A percentile compares a stretch with the other conserved stretches of the same genome.
These are phyloP conservation scores for Nematostella vectensis DNA, from an alignment of 92 coral and sea anemone genomes.

Conservation along the genomic window DNA sequence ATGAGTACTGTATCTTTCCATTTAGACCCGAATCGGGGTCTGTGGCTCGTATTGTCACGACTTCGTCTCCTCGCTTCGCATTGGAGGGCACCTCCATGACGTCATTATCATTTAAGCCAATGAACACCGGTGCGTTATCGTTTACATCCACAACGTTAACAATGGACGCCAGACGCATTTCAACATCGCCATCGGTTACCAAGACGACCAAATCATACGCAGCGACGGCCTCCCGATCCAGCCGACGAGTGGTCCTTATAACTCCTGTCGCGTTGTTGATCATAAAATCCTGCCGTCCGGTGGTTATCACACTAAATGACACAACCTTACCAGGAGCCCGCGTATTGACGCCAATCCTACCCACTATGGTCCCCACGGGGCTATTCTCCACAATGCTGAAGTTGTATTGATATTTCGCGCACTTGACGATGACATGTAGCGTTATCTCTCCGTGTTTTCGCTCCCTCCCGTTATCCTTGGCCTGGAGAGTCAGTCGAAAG, in stretches of 20 bases:
- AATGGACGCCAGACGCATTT: constrained; percentile 21
- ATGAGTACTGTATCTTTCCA: constrained; percentile 45
- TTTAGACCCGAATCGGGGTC: constrained; percentile 65
- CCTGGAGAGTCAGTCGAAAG: constrained; percentile 53
- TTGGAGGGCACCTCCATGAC: constrained; percentile 45
- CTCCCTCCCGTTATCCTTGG: constrained; percentile 62
- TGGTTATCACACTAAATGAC: constrained; percentile 19
- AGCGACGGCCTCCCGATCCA: constrained; percentile 66
- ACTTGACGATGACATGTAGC: constrained; percentile 46
- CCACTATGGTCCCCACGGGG: constrained; percentile 45
- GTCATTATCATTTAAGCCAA: constrained; percentile 42
- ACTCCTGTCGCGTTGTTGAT: constrained; percentile 53
- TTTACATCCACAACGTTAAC: constrained; percentile 51
- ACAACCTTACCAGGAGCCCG: constrained; percentile 45
- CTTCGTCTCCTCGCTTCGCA: constrained; percentile 52
- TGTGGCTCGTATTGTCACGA: constrained; percentile 42
- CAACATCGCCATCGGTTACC: constrained; percentile 48
- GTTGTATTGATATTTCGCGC: constrained; percentile 43
- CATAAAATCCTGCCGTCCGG: constrained; percentile 29
- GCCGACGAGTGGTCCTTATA: constrained; percentile 38
- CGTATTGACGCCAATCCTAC: constrained; percentile 38
- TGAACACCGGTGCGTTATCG: constrained; percentile 69
- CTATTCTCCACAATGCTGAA: constrained; percentile 62
- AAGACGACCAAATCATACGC: constrained; percentile 36
- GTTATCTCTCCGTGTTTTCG: constrained; percentile 51